Conservation (phyloP, 2,797 vertebrate genomes). For the Cephalopachus bancanus region DNA sequence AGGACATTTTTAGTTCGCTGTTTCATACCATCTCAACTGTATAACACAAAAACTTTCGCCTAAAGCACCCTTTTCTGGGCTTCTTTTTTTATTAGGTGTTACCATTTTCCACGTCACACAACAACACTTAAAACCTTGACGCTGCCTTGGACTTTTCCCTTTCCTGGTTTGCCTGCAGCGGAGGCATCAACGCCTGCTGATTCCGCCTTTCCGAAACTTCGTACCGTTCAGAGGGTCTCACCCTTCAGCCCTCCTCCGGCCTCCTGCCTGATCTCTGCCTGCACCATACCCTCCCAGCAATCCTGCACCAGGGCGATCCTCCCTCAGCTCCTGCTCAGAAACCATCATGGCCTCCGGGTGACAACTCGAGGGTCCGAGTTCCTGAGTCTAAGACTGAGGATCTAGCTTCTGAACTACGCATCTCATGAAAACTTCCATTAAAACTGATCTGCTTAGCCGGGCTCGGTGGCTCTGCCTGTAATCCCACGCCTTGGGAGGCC, state of each 20-base stretch:
- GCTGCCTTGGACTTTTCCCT: not conserved
- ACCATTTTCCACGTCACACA: not conserved
- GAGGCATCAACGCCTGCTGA: not conserved
- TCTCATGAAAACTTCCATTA: not conserved
- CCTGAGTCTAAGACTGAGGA: not conserved
- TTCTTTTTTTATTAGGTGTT: not conserved
- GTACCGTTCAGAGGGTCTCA: not conserved
- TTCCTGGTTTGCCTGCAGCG: not conserved
- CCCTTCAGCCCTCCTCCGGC: not conserved
- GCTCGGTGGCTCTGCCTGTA: too few relatives aligned
- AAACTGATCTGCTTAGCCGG: not conserved
- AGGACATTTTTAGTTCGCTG: constrained; percentile 1
- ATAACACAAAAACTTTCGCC: not conserved
- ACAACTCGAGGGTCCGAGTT: not conserved
- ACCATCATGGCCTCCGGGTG: not conserved
- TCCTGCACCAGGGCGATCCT: not conserved
- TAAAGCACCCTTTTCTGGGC: not conserved
- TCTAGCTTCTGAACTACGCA: not conserved
- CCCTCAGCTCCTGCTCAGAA: constrained; percentile 14
- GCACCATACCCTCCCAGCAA: not conserved
- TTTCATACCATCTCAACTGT: not conserved
- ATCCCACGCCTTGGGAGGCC: too few relatives aligned
- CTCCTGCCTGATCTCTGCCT: not conserved
- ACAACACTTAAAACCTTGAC: not conserved
- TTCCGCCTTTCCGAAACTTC: not conserved